Conservation (phyloP, 2,797 vertebrate species). For the Catharus ustulatus region DNA sequence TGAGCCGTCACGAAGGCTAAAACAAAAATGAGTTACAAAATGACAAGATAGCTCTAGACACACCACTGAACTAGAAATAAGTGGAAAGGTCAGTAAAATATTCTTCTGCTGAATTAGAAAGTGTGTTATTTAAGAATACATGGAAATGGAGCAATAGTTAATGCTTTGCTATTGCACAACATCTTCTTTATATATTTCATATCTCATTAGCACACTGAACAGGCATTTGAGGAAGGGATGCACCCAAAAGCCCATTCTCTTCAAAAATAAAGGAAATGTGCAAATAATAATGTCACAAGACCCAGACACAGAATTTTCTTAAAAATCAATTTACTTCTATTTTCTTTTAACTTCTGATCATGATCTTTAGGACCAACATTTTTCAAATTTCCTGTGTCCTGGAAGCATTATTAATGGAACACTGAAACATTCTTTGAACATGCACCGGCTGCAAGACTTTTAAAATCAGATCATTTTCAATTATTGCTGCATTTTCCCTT, state of each 20-base stretch:
- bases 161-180: not conserved
- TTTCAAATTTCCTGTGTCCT: conserved; percentile 10
- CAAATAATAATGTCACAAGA: not conserved
- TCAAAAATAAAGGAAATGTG: not conserved
- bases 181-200: not conserved
- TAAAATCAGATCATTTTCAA: conserved; percentile 21
- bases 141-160: not conserved
- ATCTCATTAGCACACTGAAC: conserved; percentile 10
- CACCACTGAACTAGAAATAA: conserved; percentile 55
- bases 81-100: conserved; percentile 43
- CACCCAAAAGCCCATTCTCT: not conserved
- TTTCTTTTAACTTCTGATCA: not conserved
- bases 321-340: not conserved
- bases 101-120: conserved; percentile 16
- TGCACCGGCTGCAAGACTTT: not conserved
- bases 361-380: not conserved
- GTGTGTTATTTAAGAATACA: not conserved
- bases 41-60: conserved; percentile 60
- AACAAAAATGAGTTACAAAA: conserved; percentile 27
- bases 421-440: not conserved
- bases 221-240: not conserved
- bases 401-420: not conserved
- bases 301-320: not conserved
- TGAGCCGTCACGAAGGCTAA: not conserved
- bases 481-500: not conserved